phyloP scores from a whole-genome alignment of 2,888 invertebrate genomes.

The Zygaena filipendulae region DNA sequence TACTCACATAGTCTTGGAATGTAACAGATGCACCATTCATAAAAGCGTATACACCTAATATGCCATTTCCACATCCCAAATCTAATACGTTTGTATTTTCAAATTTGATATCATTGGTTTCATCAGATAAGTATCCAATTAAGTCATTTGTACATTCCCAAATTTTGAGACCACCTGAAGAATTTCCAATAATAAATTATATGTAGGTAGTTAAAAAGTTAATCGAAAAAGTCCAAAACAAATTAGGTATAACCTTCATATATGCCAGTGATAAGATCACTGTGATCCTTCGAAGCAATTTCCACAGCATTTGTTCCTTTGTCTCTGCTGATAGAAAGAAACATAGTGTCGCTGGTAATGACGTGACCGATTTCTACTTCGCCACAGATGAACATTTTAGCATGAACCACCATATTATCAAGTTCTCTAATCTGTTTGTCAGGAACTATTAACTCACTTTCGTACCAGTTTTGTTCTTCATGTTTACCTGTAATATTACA shows the following conservation, averaged over 20 bases:
- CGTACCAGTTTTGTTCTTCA: constrained; percentile 31
- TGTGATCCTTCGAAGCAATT: constrained; percentile 71
- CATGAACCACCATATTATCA: constrained; percentile 33
- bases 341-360: constrained; percentile 34
- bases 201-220: too few species aligned
- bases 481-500: constrained; percentile 15
- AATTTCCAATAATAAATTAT: too few species aligned
- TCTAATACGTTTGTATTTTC: constrained; percentile 76
- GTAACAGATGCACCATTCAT: constrained; percentile 75
- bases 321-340: constrained; percentile 23
- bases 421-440: constrained; percentile 30
- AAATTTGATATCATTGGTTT: constrained; percentile 30
- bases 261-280: constrained; percentile 78
- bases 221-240: too few species aligned
- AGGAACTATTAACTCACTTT: constrained; percentile 38
- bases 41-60: constrained; percentile 85
- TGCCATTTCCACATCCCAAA: constrained; percentile 92
- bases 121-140: constrained; percentile 69
- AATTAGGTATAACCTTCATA: constrained; percentile 93
- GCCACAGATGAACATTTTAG: constrained; percentile 49
- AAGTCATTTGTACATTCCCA: constrained; percentile 96
- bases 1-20: constrained; percentile 95
- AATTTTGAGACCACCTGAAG: constrained; percentile 89
- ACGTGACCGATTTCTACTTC: constrained; percentile 61
- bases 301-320: constrained; percentile 44